Evolutionary conservation across 2,797 vertebrate species (phyloP), one percentile per base, ranked within the genome.

Genomic region (Lutjanus argentimaculatus): DNA sequence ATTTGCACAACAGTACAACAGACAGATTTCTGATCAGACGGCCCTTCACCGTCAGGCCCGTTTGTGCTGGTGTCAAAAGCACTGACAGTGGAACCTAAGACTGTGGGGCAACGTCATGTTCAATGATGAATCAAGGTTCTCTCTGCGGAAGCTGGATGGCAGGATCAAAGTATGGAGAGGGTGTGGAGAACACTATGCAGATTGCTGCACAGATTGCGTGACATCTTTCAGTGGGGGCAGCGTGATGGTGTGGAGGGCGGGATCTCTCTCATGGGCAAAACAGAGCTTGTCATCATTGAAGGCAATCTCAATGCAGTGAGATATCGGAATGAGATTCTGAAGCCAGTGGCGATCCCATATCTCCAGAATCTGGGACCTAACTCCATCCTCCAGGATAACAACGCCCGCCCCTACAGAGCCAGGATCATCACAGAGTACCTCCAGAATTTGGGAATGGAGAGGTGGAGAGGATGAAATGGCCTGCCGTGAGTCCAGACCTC

Each of bases 381-480:
- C 46, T 48, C 14, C 14, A 48, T 48, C 46, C 46, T 48, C 46
- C 46, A 48, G 14, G 46, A 16, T 48, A 13, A 48, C 14, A 48
- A 48, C 15, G 12, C 46, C 14, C 15, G 3, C n/a, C 55, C 55
- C 55, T 2, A 56, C 21, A 22, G 55, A 56, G 55, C n/a, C 3
- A 9, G 30, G 57, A 2, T 59, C 40, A 10, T 59, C 57, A 36
- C 22, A 36, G 7, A 67, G 36, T 79, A 42, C 63, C 56, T 61
- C 77, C 48, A 67, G 48, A 65, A 65, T 71, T 43, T 78, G n/a
- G 59, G 22, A 67, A n/a, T n/a, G n/a, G n/a, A n/a, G n/a, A n/a
- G n/a, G 40, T 67, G 63, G 64, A 67, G 77, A 79, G 40, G 55
- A 79, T 73, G 64, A 40, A 73, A 62, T 67, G 63, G 42, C 63